Percentiles rank a stretch among this genome's conserved stretches.
Evolutionary conservation across 2,888 invertebrate genomes (phyloP).

Genomic region (Drosophila picticornis): DNA sequence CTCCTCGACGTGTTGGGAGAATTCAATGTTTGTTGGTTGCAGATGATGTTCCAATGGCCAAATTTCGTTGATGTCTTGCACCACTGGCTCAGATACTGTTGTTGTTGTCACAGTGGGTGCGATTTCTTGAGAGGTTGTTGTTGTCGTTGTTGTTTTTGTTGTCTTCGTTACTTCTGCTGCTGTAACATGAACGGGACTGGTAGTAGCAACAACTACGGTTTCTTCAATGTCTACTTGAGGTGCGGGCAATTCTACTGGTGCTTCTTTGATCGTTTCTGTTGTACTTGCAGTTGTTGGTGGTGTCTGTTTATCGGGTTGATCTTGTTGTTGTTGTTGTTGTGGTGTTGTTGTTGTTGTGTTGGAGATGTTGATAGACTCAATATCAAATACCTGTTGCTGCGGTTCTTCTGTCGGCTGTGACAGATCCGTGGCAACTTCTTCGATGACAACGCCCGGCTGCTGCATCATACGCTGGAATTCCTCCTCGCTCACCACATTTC

Average conservation of each 20-base stretch:
- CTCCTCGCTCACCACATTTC: conserved; percentile 84
- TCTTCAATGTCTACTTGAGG: conserved; percentile 83
- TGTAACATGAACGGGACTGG: conserved; percentile 81
- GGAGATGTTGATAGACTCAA: conserved; percentile 78
- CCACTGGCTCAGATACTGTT: conserved; percentile 37
- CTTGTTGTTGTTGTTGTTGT: conserved; percentile 65
- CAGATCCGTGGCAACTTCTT: conserved; percentile 79
- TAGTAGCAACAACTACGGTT: conserved; percentile 75
- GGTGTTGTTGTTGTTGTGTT: conserved; percentile 60
- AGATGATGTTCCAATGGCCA: conserved; percentile 84
- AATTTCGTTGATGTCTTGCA: conserved; percentile 83
- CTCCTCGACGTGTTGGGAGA: conserved; percentile 76
- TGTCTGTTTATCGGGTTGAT: conserved; percentile 71
- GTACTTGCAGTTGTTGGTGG: conserved; percentile 49
- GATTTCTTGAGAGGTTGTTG: conserved; percentile 16
- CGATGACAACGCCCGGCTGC: conserved; percentile 81
- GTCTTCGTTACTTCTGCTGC: conserved; percentile 58
- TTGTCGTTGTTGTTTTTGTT: conserved; percentile 32
- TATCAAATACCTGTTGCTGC: conserved; percentile 85
- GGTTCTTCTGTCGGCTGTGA: conserved; percentile 58
- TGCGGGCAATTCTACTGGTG: conserved; percentile 84
- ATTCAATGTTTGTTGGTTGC: conserved; percentile 79
- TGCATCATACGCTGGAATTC: conserved; percentile 82
- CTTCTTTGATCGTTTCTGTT: conserved; percentile 84
- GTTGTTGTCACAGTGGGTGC: conserved; percentile 13